Percentiles rank a stretch among this genome's conserved stretches.
Conservation (phyloP, 2,113 vertebrate species). For the Macheiramphus alcinus region DNA sequence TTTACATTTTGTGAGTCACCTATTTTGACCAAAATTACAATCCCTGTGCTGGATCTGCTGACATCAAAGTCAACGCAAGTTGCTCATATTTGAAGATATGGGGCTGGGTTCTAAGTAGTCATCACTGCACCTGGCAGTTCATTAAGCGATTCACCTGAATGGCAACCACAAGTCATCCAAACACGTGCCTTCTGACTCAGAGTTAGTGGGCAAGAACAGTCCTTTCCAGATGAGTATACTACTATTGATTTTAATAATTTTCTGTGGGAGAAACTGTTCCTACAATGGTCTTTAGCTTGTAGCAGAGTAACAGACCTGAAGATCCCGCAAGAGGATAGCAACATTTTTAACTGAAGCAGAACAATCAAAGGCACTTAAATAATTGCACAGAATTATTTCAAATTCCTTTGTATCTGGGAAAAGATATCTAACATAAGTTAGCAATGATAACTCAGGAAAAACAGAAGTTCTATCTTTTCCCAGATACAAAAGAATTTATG, state of each 20-base stretch:
- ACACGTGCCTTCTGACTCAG: background rate
- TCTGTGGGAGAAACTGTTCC: background rate
- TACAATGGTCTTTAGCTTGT: background rate
- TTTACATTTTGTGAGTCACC: background rate
- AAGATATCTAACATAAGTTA: background rate
- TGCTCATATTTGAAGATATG: background rate
- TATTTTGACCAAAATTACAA: background rate
- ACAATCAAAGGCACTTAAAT: background rate
- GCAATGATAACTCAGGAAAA: background rate
- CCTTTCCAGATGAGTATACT: background rate
- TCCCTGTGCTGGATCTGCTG: accelerated
- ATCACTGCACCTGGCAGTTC: background rate
- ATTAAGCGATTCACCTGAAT: background rate
- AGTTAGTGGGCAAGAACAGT: background rate
- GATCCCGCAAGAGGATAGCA: background rate
- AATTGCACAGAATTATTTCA: background rate
- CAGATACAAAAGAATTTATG: background rate
- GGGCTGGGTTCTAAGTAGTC: background rate
- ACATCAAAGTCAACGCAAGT: background rate
- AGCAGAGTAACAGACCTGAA: background rate
- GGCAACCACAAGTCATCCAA: background rate
- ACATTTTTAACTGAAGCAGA: background rate
- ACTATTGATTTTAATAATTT: background rate
- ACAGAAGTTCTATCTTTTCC: background rate
- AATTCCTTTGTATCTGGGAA: background rate